Base-by-base conservation (phyloP, 2,888 invertebrate genomes). In the Chrysomela aeneicollis region DNA sequence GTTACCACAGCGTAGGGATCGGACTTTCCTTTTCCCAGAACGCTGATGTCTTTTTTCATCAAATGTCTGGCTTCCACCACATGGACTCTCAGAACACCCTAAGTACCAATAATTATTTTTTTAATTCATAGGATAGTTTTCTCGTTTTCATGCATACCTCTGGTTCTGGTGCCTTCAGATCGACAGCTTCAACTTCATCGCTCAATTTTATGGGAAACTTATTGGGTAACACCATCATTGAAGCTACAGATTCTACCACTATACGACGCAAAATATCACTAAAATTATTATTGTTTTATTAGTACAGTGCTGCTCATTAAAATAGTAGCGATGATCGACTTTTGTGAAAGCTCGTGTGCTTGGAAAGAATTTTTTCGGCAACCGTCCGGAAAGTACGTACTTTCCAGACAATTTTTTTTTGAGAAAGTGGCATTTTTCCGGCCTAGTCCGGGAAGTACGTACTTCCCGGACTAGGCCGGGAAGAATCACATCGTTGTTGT, bases 141-240 rank as follows among this genome's bases (percentile, higher is more conserved):
- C n/a, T n/a, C n/a, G n/a, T n/a, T n/a, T n/a, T n/a, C 26, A 3
- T 26, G 12, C 9, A 35, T 35, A 95, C 96, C 86, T 97, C 94
- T 1, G 97, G 97, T 79, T 95, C 93, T 2, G 96, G 96, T 86
- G 93, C 93, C 81, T 94, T 92, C 32, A 98, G 85, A 52, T 90
- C 87, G 59, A 90, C 88, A 0, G 94, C 88, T 67, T 96, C 92
- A 58, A 98, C 89, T 73, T 92, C 89, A 64, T 94, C 90, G 73
- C 94, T 94, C 75, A 99, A 84, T 61, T 93, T 92, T 67, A 98
- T 91, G 0, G 94, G 92, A 78, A 97, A 87, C 82, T 97, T 96
- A 84, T 99, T 98, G 0, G 99, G 99, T 73, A 99, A 83, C 26
- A 99, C 98, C 90, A 96, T 93, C 85, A 97, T 89, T 60, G 89